Conservation (phyloP, 2,888 invertebrate species). For the Taphrorychus bicolor region DNA sequence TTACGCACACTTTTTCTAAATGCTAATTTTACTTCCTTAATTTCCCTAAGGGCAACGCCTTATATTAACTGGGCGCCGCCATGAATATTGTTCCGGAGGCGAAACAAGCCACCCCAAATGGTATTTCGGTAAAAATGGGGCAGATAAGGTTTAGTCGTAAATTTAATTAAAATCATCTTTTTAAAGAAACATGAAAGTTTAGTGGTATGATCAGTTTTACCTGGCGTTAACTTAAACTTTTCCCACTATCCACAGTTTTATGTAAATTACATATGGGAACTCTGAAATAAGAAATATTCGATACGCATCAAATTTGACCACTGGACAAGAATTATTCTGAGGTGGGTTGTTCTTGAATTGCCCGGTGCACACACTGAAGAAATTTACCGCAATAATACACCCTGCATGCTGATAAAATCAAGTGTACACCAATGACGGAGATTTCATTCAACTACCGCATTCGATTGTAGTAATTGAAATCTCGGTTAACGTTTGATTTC, state of each 20-base stretch:
- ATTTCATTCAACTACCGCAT: conserved; percentile 42
- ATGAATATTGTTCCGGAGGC: conserved; percentile 39
- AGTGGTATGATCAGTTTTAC: neutral
- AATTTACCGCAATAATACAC: neutral
- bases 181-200: conserved; percentile 36
- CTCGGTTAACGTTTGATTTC: conserved; percentile 14
- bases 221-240: neutral
- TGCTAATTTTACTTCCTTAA: conserved; percentile 43
- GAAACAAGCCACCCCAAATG: conserved; percentile 35
- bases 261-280: conserved; percentile 12
- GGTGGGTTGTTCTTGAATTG: neutral
- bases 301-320: conserved; percentile 30
- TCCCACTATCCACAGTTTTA: too few species aligned
- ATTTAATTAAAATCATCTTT: conserved; percentile 41
- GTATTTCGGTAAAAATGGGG: conserved; percentile 37
- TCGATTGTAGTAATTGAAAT: conserved; percentile 39
- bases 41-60: conserved; percentile 42
- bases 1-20: conserved; percentile 41
- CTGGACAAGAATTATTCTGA: conserved; percentile 27
- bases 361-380: neutral
- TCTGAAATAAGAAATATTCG: neutral
- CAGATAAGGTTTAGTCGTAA: conserved; percentile 38
- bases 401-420: conserved; percentile 43
- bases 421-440: conserved; percentile 25
- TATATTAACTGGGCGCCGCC: conserved; percentile 41